Evolutionary conservation across 1,140 invertebrate genomes (phyloP), one percentile per base, ranked within the genome.

Genomic region (Bombus haemorrhoidalis): DNA sequence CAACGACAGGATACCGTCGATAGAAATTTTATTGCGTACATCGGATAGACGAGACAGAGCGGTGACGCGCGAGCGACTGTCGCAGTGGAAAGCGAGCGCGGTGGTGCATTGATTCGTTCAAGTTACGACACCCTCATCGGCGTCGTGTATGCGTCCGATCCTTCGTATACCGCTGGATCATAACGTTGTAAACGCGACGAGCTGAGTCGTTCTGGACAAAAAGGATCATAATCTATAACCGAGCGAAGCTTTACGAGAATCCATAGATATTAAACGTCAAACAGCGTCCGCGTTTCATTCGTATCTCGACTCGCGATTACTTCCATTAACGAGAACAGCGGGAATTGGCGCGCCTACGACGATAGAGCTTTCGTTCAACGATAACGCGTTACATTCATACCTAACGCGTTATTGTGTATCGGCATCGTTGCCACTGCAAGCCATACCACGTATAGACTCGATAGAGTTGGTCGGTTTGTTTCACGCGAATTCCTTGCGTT

Each of bases 241-340:
- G 32, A 28, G 2, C 12, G 6, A 73, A 62, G 10, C 25, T 82
- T 75, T 75, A 64, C 32, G 81, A 75, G 32, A 22, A 4, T 8
- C 57, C 13, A 9, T 28, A 28, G 32, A 64, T 75, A 66, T 82
- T 75, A 75, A 82, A 82, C 32, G 57, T 75, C 32, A n/a, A 75
- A 47, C 5, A 37, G 15, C 32, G 47, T 71, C 5, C 9, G 9
- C 71, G 39, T 64, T 43, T 64, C 39, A 28, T 57, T 41, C 47
- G 37, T 41, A 57, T 57, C 47, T 28, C 12, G 3, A 28, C 3
- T n/a, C 13, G 13, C 41, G n/a, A 81, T 59, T 73, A 59, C 47
- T 25, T 15, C 18, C 37, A 59, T 28, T 73, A 73, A 73, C 15
- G 43, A 28, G 28, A 69, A 80, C 64, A 53, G 3, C 22, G 9